Percentiles rank a stretch among this genome's conserved stretches.
phyloP scores from a whole-genome alignment of 2,888 invertebrate species.

The Rhogogaster chlorosoma region DNA sequence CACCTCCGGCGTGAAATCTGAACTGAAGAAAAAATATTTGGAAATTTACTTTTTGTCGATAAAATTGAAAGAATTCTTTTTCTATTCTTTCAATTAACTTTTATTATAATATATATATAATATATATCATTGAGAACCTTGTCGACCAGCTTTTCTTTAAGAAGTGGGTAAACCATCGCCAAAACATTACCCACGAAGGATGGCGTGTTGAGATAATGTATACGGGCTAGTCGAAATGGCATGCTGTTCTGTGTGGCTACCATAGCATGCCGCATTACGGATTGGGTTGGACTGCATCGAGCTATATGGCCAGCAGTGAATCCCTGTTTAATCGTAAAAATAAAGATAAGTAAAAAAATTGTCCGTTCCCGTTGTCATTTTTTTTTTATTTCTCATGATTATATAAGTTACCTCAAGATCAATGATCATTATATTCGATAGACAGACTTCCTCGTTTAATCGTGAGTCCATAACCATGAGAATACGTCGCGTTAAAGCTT shows the following conservation, averaged over 20 bases:
- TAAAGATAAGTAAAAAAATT: not conserved
- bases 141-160: slow-evolving; percentile 73
- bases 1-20: slow-evolving; percentile 73
- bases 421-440: slow-evolving; percentile 74
- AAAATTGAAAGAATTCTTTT: not conserved
- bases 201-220: slow-evolving; percentile 72
- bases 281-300: slow-evolving; percentile 73
- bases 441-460: slow-evolving; percentile 71
- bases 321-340: slow-evolving; percentile 61
- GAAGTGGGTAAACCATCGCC: slow-evolving; percentile 72
- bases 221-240: slow-evolving; percentile 72
- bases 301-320: slow-evolving; percentile 72
- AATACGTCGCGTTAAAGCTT: slow-evolving; percentile 69
- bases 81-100: not conserved
- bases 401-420: slow-evolving; percentile 71
- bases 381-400: not conserved
- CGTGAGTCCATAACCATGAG: slow-evolving; percentile 75
- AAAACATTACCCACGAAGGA: slow-evolving; percentile 69
- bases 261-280: slow-evolving; percentile 71
- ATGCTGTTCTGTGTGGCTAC: slow-evolving; percentile 75
- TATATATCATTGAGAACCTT: slow-evolving; percentile 68
- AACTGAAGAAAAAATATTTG: slow-evolving; percentile 65
- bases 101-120: not conserved
- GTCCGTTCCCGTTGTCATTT: not conserved
- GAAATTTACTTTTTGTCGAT: not conserved